phyloP scores from a whole-genome alignment of 2,797 vertebrate genomes.

The Coluber constrictor region DNA sequence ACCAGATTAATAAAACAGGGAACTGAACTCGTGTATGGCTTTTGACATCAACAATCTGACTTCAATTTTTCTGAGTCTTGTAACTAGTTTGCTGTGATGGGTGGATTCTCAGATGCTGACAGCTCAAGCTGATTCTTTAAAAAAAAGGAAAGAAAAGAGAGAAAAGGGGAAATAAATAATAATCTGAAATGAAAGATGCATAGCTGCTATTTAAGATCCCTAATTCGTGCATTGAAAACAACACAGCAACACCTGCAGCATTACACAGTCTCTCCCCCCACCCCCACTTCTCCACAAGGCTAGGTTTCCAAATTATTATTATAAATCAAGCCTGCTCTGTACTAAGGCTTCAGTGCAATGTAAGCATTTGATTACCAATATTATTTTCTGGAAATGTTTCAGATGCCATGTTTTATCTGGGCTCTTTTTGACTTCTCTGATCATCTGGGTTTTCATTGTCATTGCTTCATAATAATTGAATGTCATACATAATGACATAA shows the following conservation, averaged over 20 bases:
- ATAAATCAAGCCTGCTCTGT: slow-evolving; percentile 67
- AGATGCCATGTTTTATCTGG: slow-evolving; percentile 72
- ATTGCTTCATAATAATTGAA: slow-evolving; percentile 75
- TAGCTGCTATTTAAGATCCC: slow-evolving; percentile 67
- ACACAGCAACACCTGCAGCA: slow-evolving; percentile 71
- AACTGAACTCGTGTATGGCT: slow-evolving; percentile 78
- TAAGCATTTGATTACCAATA: slow-evolving; percentile 64
- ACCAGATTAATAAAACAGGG: slow-evolving; percentile 79
- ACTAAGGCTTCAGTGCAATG: slow-evolving; percentile 60
- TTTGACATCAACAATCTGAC: slow-evolving; percentile 82
- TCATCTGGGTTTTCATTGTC: slow-evolving; percentile 76
- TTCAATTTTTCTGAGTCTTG: slow-evolving; percentile 77
- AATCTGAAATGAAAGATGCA: slow-evolving; percentile 66
- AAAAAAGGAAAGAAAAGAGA: too few species aligned
- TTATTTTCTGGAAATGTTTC: slow-evolving; percentile 63
- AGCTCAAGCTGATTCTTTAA: slow-evolving; percentile 66
- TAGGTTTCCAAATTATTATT: slow-evolving; percentile 72
- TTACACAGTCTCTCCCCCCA: slow-evolving; percentile 36
- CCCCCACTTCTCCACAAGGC: slow-evolving; percentile 43
- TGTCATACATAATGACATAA: slow-evolving; percentile 76
- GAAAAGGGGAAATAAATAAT: slow-evolving; percentile 49
- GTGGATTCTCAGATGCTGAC: slow-evolving; percentile 76
- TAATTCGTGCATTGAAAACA: slow-evolving; percentile 63
- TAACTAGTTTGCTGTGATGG: slow-evolving; percentile 69
- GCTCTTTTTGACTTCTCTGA: slow-evolving; percentile 76